Evolutionary conservation across 2,888 invertebrate genomes (phyloP).

Genomic region (Apamea crenata): DNA sequence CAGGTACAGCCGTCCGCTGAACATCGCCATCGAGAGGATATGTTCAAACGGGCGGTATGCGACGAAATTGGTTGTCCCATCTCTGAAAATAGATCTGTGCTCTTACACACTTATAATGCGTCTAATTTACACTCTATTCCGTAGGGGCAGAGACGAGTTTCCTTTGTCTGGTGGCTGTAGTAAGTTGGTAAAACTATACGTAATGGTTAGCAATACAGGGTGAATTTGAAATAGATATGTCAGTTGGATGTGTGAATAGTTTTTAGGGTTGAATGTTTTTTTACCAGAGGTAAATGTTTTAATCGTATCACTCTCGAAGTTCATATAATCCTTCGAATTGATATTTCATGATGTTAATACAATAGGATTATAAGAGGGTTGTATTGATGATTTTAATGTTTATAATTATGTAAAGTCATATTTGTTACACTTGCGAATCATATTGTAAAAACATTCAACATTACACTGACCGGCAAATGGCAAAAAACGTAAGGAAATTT

Average conservation of each 20-base stretch:
- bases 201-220: slow-evolving; percentile 73
- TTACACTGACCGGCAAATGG: no score
- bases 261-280: slow-evolving; percentile 6
- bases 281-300: neutral
- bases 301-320: neutral
- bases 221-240: slow-evolving; percentile 68
- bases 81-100: slow-evolving; percentile 78
- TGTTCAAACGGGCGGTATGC: slow-evolving; percentile 73
- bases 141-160: slow-evolving; percentile 59
- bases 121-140: slow-evolving; percentile 51
- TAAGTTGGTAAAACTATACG: slow-evolving; percentile 67
- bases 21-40: slow-evolving; percentile 60
- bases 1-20: slow-evolving; percentile 38
- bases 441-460: no score
- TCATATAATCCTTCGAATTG: no score
- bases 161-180: slow-evolving; percentile 14
- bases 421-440: no score
- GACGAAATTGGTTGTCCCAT: slow-evolving; percentile 82
- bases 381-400: no score
- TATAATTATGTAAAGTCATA: no score
- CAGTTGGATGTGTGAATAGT: slow-evolving; percentile 52
- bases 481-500: no score
- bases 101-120: slow-evolving; percentile 67
- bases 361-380: no score
- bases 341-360: no score